Evolutionary conservation across 2,888 invertebrate genomes (phyloP).

Genomic region (Zaprionus bogoriensis): DNA sequence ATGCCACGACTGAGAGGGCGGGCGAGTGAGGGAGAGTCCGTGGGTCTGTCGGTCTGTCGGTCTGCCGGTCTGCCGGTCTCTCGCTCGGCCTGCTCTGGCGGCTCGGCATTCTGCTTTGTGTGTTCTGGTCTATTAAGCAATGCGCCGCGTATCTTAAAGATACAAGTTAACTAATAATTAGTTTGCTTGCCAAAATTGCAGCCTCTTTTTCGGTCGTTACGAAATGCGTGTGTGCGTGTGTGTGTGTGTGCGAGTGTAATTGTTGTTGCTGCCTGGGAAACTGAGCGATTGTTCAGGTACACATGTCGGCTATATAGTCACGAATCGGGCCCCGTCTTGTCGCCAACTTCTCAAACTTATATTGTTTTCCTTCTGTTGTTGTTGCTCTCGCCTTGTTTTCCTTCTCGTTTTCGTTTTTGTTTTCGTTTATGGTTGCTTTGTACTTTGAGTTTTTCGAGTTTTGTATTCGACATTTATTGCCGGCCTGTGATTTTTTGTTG

Average conservation of each 20-base stretch:
- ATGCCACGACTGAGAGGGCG: constrained; percentile 37
- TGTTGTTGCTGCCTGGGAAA: constrained; percentile 49
- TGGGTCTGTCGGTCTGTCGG: neutral
- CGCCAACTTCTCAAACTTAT: constrained; percentile 67
- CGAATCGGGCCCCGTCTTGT: constrained; percentile 4
- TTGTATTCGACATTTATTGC: constrained; percentile 63
- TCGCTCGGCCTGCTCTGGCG: neutral
- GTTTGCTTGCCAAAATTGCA: constrained; percentile 67
- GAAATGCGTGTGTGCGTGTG: constrained; percentile 55
- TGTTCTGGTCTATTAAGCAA: constrained; percentile 75
- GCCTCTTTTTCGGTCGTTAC: constrained; percentile 55
- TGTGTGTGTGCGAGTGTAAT: constrained; percentile 15
- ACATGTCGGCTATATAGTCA: constrained; percentile 5
- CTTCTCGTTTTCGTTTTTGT: constrained; percentile 9
- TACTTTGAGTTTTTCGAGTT: constrained; percentile 58
- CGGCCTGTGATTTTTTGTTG: constrained; percentile 64
- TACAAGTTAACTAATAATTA: constrained; percentile 78
- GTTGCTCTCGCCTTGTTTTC: constrained; percentile 11
- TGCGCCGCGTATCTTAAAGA: constrained; percentile 71
- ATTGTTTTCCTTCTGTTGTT: constrained; percentile 61
- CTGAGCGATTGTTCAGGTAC: constrained; percentile 49
- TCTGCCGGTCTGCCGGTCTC: neutral
- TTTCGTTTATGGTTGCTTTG: constrained; percentile 70
- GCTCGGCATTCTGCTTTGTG: constrained; percentile 32
- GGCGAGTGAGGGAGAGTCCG: too few species aligned